These are phyloP conservation scores for Corythornis vintsioides DNA, from an alignment of 2,113 vertebrate genomes.

Conservation along the genomic window DNA sequence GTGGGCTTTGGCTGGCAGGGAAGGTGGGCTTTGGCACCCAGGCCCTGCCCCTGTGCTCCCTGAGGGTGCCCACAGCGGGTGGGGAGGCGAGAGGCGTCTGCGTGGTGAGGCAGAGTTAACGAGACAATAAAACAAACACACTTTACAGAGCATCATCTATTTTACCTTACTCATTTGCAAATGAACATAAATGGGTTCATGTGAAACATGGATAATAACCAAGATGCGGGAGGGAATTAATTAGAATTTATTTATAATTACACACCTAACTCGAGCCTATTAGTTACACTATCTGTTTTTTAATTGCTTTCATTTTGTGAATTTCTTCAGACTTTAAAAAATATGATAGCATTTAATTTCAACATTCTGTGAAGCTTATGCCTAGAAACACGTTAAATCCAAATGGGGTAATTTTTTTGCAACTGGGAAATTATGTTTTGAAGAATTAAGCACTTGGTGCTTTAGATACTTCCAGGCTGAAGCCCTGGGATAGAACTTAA, in stretches of 20 bases:
- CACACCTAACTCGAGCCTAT: conserved; percentile 8
- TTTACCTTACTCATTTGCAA: conserved; percentile 31
- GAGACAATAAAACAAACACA: neutral
- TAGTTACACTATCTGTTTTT: conserved; percentile 48
- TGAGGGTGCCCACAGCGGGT: no score
- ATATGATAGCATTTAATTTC: conserved; percentile 36
- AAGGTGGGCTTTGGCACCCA: no score
- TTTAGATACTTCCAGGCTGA: neutral
- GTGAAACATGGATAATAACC: conserved; percentile 46
- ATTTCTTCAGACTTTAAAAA: conserved; percentile 48
- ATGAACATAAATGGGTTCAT: conserved; percentile 20
- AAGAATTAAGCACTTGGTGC: neutral
- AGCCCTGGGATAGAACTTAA: neutral
- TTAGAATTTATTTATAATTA: conserved; percentile 65
- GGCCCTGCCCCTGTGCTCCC: no score
- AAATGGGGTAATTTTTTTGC: neutral
- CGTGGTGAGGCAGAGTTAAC: neutral
- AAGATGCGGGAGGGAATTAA: conserved; percentile 49
- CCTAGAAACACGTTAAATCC: neutral
- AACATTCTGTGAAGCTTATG: conserved; percentile 4
- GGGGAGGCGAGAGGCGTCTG: neutral
- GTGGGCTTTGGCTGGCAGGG: no score
- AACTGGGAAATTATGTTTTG: conserved; percentile 37
- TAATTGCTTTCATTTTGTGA: conserved; percentile 48
- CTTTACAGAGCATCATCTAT: neutral